Base-by-base conservation (phyloP, 2,888 invertebrate genomes). In the Gandaritis pyraliata region DNA sequence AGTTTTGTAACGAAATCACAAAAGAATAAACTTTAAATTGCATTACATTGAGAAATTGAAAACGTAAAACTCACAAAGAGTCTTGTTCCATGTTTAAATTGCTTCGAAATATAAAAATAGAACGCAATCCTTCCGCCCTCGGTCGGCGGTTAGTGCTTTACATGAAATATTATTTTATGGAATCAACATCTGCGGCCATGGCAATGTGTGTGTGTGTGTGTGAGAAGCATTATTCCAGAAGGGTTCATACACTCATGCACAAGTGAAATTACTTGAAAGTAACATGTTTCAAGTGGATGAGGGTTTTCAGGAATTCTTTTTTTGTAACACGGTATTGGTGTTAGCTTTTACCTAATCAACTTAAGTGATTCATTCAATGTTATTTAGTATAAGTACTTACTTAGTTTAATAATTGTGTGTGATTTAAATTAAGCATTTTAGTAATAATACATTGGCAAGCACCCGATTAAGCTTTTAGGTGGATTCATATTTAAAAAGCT, bases 111-210 rank as follows among this genome's bases (percentile, higher is more conserved):
- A 87, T 89, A 87, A 87, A 90, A 92, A 92, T 92, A 92, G 91
- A 92, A 91, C 85, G 83, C 90, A 90, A 90, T 90, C 91, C 91
- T 92, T 92, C 91, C 91, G 90, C 90, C 91, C 91, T 89, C 89
- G 84, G 85, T 81, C 84, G 81, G 75, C 83, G 84, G 87, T 88
- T 89, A 87, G 88, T 88, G 88, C 88, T 90, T 90, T 90, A 92
- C 91, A 91, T 90, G 91, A 91, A 91, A 92, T 92, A 91, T 90
- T 91, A 91, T 90, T 92, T 91, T 90, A 92, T 90, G 90, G 90
- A 90, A 90, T 91, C 90, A 90, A 88, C 92, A 92, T 92, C 91
- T 92, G 91, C 90, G 87, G 80, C 82, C 56, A 72, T 69, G 70
- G 72, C 70, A 59, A 70, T 84, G 86, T 87, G 86, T 88, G 89